These are phyloP conservation scores for Halocynthia roretzi DNA, from an alignment of 23 tunicate genomes.

Conservation along the genomic window DNA sequence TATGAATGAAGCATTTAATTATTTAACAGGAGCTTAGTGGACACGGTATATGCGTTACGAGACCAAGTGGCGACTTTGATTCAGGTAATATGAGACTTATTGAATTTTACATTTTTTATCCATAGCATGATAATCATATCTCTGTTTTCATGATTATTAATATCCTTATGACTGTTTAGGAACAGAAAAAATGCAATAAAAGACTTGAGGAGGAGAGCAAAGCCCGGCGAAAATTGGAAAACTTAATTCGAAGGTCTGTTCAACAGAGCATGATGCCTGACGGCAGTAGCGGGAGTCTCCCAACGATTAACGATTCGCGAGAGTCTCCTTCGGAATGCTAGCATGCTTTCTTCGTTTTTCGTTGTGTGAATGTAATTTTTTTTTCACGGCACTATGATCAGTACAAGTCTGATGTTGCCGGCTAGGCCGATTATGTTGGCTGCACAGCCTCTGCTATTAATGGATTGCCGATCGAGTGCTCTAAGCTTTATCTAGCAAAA, in stretches of 20 bases:
- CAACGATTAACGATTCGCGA: constrained; percentile 9
- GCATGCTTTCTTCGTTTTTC: constrained; percentile 7
- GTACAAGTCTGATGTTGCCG: not conserved
- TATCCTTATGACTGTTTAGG: constrained; percentile 12
- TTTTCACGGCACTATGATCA: not conserved
- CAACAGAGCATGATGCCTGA: constrained; percentile 8
- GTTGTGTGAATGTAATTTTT: not conserved
- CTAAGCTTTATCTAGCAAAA: too few relatives aligned
- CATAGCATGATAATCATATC: not conserved
- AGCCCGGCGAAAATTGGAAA: constrained; percentile 44
- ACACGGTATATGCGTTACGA: constrained; percentile 79
- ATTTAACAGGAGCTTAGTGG: constrained; percentile 64
- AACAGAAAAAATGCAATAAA: constrained; percentile 43
- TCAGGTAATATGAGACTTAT: constrained; percentile 24
- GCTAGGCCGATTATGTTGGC: too few relatives aligned
- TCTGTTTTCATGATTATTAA: not conserved
- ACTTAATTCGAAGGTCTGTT: constrained; percentile 64
- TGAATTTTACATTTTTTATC: not conserved
- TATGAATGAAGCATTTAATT: not conserved
- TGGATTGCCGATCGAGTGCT: too few relatives aligned
- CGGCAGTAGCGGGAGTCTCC: not conserved
- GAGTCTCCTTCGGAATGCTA: constrained; percentile 26
- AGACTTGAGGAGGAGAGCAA: constrained; percentile 53
- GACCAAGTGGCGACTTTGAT: constrained; percentile 50
- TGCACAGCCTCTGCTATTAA: too few relatives aligned